A percentile compares a stretch with the other conserved stretches of the same genome.
Conservation (phyloP, 2,797 vertebrate genomes). For the Phoeniculus purpureus region DNA sequence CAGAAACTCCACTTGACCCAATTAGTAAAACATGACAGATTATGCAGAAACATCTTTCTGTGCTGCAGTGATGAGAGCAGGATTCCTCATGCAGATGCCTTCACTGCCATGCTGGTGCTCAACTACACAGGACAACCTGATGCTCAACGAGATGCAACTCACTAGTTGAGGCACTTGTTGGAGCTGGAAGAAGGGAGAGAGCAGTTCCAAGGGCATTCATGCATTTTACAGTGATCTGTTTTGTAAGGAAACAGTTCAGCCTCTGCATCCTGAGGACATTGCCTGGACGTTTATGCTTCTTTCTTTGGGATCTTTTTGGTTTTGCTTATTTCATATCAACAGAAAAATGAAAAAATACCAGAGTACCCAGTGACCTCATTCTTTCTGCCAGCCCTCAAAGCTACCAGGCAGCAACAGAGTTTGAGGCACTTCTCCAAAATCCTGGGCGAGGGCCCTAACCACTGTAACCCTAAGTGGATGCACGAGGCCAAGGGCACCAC, state of each 20-base stretch:
- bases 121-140: background rate
- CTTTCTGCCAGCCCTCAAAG: background rate
- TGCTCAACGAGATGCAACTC: fast-evolving
- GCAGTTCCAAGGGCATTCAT: background rate
- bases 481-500: background rate
- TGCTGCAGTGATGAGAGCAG: background rate
- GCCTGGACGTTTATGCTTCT: background rate
- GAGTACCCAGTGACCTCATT: background rate
- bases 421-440: background rate
- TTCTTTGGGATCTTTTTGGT: background rate
- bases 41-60: background rate
- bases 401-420: background rate
- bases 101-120: background rate
- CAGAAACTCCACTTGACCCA: background rate
- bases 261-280: background rate
- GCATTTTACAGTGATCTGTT: background rate
- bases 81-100: background rate
- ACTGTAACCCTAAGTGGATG: background rate
- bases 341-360: background rate
- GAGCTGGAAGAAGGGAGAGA: background rate
- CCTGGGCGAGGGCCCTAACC: background rate
- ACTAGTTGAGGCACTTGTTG: background rate
- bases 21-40: fast-evolving
- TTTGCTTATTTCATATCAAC: background rate
- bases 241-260: background rate